Evolutionary conservation across 2,797 vertebrate genomes (phyloP).

Genomic region (Emydoidea blandingii): DNA sequence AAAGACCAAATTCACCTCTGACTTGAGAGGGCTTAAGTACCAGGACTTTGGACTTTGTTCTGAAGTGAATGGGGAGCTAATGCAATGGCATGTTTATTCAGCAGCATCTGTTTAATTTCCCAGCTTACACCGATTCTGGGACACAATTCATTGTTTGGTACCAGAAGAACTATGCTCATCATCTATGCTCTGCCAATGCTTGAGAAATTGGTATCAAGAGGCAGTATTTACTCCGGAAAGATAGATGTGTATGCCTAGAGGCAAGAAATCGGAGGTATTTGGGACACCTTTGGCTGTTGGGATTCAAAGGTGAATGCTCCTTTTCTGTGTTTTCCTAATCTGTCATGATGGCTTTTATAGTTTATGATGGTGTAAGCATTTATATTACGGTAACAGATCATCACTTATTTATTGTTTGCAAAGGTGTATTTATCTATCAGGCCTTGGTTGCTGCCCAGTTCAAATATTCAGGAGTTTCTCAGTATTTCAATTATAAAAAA

Average conservation of each 20-base stretch:
- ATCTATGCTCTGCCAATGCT: neutral
- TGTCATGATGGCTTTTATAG: constrained; percentile 49
- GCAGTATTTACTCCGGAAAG: neutral
- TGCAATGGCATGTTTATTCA: fast-evolving
- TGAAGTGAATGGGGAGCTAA: neutral
- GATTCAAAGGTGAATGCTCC: constrained; percentile 36
- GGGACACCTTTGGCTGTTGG: constrained; percentile 33
- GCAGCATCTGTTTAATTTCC: neutral
- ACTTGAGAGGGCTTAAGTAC: neutral
- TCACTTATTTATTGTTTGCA: neutral
- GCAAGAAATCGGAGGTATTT: constrained; percentile 7
- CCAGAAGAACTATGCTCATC: neutral
- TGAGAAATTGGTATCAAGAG: constrained; percentile 6
- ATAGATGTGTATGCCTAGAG: neutral
- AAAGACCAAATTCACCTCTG: neutral
- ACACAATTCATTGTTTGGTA: neutral
- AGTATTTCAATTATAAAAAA: constrained; percentile 22
- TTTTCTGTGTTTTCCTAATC: constrained; percentile 42
- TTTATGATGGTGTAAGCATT: constrained; percentile 50
- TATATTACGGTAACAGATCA: constrained; percentile 47
- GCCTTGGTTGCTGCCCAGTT: constrained; percentile 33
- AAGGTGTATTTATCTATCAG: neutral
- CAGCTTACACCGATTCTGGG: neutral
- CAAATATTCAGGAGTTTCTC: constrained; percentile 28
- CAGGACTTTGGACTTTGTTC: neutral